phyloP scores from a whole-genome alignment of 2,888 invertebrate species.

The Brachyopa scutellaris region DNA sequence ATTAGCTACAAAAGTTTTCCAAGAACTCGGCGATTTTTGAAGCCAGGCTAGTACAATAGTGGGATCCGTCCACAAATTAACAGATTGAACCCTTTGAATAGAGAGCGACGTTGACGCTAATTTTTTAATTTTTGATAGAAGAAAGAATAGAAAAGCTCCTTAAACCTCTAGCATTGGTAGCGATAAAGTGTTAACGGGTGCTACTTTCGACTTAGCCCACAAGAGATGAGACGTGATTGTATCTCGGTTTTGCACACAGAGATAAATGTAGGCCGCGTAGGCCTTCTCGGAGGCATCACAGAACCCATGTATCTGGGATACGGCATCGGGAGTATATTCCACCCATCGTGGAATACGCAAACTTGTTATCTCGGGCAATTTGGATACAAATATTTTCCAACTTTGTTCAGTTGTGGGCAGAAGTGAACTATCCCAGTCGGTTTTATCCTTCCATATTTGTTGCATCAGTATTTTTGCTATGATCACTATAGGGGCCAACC shows the following conservation, averaged over 20 bases:
- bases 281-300: slow-evolving; percentile 47
- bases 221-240: background rate
- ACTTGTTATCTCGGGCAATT: background rate
- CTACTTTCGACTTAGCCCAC: slow-evolving; percentile 10
- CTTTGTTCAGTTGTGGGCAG: no score
- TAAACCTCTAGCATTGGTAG: slow-evolving; percentile 26
- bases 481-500: slow-evolving; percentile 48
- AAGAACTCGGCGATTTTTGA: no score
- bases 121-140: slow-evolving; percentile 14
- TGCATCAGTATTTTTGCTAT: slow-evolving; percentile 53
- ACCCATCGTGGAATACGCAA: slow-evolving; percentile 30
- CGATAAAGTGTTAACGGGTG: slow-evolving; percentile 25
- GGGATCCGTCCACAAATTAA: no score
- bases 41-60: no score
- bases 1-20: no score
- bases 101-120: no score
- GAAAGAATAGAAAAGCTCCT: no score
- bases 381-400: slow-evolving; percentile 9
- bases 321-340: background rate
- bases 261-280: slow-evolving; percentile 13
- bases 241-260: background rate
- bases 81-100: no score
- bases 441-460: slow-evolving; percentile 40
- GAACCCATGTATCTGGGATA: slow-evolving; percentile 24
- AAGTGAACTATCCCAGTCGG: no score